A percentile compares a stretch with the other conserved stretches of the same genome.
phyloP scores from a whole-genome alignment of 2,888 invertebrate genomes.

The Epirrita christyi region DNA sequence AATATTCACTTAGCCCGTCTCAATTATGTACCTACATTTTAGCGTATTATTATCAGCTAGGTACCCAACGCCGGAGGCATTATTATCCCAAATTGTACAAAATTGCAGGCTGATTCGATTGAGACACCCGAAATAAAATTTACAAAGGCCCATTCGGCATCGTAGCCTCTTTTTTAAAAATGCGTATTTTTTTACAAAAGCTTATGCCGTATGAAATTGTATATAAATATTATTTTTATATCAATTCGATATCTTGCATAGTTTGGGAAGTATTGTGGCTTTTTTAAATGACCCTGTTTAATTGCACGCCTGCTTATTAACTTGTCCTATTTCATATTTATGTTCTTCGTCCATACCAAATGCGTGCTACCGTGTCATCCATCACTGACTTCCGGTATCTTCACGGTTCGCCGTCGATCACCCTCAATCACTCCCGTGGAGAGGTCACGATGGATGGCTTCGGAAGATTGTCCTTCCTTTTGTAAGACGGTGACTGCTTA shows the following conservation, averaged over 20 bases:
- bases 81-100: neutral
- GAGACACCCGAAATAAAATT: neutral
- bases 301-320: too few species aligned
- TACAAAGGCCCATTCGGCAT: neutral
- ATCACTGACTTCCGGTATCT: constrained; percentile 10
- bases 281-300: too few species aligned
- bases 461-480: neutral
- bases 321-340: too few species aligned
- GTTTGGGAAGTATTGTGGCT: too few species aligned
- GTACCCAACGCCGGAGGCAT: neutral
- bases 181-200: neutral
- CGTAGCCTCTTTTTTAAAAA: neutral
- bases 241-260: too few species aligned
- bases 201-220: too few species aligned
- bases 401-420: constrained; percentile 1
- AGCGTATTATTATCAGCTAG: too few species aligned
- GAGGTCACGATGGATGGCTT: constrained; percentile 7
- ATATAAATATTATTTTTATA: too few species aligned
- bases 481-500: neutral
- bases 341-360: neutral
- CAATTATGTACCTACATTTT: too few species aligned
- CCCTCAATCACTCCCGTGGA: constrained; percentile 11
- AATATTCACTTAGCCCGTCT: too few species aligned
- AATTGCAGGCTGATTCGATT: neutral
- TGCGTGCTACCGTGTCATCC: constrained; percentile 4